Evolutionary conservation across 2,888 invertebrate genomes (phyloP).

Genomic region (Tetheella fluctuosa): DNA sequence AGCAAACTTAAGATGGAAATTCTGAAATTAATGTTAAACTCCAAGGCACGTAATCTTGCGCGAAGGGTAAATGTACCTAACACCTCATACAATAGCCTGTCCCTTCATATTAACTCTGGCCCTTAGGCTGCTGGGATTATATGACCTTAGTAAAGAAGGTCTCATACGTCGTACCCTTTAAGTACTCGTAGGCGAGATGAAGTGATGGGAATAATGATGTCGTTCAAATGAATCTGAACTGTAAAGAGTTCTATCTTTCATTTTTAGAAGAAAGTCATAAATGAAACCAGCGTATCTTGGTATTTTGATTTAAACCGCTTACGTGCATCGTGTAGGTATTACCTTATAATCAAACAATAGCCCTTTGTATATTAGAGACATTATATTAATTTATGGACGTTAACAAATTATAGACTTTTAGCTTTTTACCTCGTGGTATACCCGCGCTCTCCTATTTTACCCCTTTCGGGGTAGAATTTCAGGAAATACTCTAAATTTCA

Average conservation of each 20-base stretch:
- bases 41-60: slow-evolving; percentile 65
- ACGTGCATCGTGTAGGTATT: too few species aligned
- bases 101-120: slow-evolving; percentile 73
- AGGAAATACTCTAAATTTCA: too few species aligned
- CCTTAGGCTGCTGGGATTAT: slow-evolving; percentile 58
- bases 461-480: too few species aligned
- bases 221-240: neutral
- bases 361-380: too few species aligned
- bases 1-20: slow-evolving; percentile 56
- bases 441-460: too few species aligned
- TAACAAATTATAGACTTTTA: too few species aligned
- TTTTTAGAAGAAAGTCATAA: neutral
- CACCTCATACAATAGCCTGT: slow-evolving; percentile 70
- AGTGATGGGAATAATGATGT: slow-evolving; percentile 41
- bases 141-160: slow-evolving; percentile 53
- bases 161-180: slow-evolving; percentile 41
- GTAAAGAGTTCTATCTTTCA: neutral
- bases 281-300: neutral
- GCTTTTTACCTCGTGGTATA: too few species aligned
- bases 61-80: slow-evolving; percentile 67
- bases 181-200: slow-evolving; percentile 46
- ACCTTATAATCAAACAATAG: too few species aligned
- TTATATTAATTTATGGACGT: too few species aligned
- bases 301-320: too few species aligned
- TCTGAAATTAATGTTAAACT: slow-evolving; percentile 70